A percentile compares a stretch with the other conserved stretches of the same genome.
phyloP scores from a whole-genome alignment of 2,113 vertebrate species.

The Ibidorhyncha struthersii region DNA sequence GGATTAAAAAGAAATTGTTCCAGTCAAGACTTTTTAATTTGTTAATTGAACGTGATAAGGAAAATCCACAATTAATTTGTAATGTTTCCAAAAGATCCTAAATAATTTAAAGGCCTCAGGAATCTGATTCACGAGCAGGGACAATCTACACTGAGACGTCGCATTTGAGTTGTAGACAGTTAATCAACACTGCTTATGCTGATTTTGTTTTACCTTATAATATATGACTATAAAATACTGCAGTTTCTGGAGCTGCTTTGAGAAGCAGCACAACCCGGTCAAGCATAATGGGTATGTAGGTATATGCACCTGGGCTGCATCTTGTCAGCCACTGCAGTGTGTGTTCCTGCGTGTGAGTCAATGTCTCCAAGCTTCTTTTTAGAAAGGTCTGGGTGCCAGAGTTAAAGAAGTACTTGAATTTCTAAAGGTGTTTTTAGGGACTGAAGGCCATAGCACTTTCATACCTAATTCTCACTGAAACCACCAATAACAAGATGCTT shows the following conservation, averaged over 20 bases:
- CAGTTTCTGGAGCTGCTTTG: background rate
- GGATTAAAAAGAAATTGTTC: background rate
- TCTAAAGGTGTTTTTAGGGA: background rate
- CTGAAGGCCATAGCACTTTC: background rate
- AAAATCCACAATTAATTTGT: background rate
- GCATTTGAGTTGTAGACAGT: background rate
- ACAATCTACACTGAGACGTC: background rate
- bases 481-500: background rate
- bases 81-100: background rate
- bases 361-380: background rate
- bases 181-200: background rate
- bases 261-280: background rate
- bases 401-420: background rate
- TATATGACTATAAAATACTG: background rate
- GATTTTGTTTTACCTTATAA: background rate
- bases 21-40: background rate
- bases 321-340: background rate
- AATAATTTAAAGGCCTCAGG: slow-evolving; percentile 4
- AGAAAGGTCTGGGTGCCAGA: background rate
- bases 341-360: background rate
- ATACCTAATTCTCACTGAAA: background rate
- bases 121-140: background rate
- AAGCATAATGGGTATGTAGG: accelerated
- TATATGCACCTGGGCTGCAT: background rate
- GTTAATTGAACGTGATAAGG: slow-evolving; percentile 14